Base-by-base conservation (phyloP, 2,888 invertebrate species). In the Carcina quercana region DNA sequence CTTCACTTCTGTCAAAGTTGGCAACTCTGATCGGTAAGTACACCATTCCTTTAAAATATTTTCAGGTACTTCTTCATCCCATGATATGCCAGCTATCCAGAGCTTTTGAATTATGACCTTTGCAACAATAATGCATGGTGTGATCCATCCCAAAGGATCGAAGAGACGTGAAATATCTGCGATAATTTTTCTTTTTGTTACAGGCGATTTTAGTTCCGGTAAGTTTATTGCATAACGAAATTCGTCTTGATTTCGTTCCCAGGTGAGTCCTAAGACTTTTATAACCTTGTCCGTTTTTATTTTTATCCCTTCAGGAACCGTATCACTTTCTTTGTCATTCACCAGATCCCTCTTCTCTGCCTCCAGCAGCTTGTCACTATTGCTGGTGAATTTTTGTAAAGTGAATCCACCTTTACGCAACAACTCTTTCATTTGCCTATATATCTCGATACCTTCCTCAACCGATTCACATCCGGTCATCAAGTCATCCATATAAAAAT, bases 251-350 rank as follows among this genome's bases (percentile, higher is more conserved):
- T 44, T 42, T 10, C 36, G 40, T 0, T 12, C n/a, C 43, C 45
- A 49, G 29, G 57, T 48, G 15, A 56, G 43, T 12, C 21, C 38
- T 10, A 59, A 20, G 7, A 62, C 25, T 4, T 22, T 15, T 3
- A 32, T 48, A 11, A 51, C 30, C 30, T 53, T 38, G 12, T 45
- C 27, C 22, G 40, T 33, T 8, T 53, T 15, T 10, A 33, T 20
- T 24, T 42, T 31, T 12, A 42, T 17, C 17, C 35, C 28, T 42
- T 7, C 11, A 25, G 39, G 28, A n/a, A n/a, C 12, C 13, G 14
- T 14, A 14, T 14, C 2, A 6, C 14, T 27, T 10, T 12, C 3
- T 10, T 27, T 2, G 10, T 17, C 17, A 11, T 17, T 8, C 8
- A 5, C 2, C n/a, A 3, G 3, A 27, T 27, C n/a, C 3, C 22